Evolutionary conservation across 2,797 vertebrate genomes (phyloP).

Genomic region (Sebastes goodei): DNA sequence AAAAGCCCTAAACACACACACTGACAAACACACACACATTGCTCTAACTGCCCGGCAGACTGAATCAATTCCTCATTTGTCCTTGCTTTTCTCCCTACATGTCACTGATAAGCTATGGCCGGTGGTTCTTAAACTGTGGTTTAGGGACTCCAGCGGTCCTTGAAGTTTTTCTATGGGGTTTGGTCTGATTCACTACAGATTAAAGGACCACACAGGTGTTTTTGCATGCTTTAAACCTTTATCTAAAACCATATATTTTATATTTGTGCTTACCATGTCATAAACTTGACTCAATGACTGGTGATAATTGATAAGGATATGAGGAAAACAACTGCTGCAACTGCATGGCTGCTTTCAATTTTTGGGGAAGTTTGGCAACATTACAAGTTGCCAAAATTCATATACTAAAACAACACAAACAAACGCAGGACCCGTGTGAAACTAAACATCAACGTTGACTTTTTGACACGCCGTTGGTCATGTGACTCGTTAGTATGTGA

Average conservation of each 20-base stretch:
- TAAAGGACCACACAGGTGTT: background rate
- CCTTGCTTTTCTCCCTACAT: background rate
- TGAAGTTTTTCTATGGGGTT: background rate
- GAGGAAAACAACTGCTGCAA: too few species aligned
- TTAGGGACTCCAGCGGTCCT: background rate
- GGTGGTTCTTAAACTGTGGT: background rate
- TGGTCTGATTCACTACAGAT: background rate
- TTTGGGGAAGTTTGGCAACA: too few species aligned
- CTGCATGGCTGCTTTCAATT: background rate
- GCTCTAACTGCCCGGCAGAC: constrained; percentile 8
- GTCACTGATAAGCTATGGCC: background rate
- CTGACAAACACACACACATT: constrained; percentile 19
- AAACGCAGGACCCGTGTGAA: too few species aligned
- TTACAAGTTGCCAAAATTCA: too few species aligned
- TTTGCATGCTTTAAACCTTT: background rate
- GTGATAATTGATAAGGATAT: too few species aligned
- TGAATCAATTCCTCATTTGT: constrained; percentile 37
- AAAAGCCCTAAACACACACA: background rate
- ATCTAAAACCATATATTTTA: background rate
- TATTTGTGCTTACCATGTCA: background rate
- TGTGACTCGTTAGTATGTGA: background rate
- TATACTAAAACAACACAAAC: too few species aligned
- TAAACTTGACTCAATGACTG: background rate
- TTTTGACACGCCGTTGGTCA: too few species aligned
- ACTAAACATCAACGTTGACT: too few species aligned